Conservation (phyloP, 2,113 vertebrate species). For the Zosterops hypoxanthus region DNA sequence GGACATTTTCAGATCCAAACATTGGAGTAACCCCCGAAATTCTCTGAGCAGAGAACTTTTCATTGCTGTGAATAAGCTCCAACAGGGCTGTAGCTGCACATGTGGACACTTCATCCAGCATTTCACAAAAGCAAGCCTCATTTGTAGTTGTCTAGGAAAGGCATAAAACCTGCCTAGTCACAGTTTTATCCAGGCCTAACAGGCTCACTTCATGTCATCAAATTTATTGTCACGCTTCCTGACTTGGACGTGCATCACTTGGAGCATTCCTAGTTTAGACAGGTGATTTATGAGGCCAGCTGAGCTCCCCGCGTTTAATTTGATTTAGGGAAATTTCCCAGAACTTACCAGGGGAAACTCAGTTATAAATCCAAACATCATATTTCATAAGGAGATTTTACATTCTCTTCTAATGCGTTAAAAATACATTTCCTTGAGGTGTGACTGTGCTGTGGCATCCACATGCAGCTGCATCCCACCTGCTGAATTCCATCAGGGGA, state of each 20-base stretch:
- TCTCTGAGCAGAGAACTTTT: not conserved
- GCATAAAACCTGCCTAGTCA: not conserved
- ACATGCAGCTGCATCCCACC: not conserved
- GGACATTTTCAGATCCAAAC: not conserved
- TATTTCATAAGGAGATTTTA: not conserved
- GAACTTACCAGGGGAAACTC: not conserved
- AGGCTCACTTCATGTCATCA: not conserved
- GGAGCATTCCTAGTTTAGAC: not conserved
- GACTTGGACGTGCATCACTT: not conserved
- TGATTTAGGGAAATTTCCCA: constrained; percentile 36
- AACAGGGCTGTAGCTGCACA: not conserved
- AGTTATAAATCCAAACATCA: constrained; percentile 8
- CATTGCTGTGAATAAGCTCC: not conserved
- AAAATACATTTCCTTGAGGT: not conserved
- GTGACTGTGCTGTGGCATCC: not conserved
- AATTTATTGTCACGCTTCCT: not conserved
- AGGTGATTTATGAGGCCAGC: constrained; percentile 20
- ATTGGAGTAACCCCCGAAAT: not conserved
- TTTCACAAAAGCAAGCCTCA: not conserved
- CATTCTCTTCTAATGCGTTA: not conserved
- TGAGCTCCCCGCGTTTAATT: not conserved
- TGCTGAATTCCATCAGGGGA: not conserved
- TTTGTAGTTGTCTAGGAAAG: not conserved
- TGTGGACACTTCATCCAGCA: not conserved
- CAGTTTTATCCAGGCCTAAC: not conserved